Conservation (phyloP, 2,888 invertebrate genomes). For the Drosophila gaucha region DNA sequence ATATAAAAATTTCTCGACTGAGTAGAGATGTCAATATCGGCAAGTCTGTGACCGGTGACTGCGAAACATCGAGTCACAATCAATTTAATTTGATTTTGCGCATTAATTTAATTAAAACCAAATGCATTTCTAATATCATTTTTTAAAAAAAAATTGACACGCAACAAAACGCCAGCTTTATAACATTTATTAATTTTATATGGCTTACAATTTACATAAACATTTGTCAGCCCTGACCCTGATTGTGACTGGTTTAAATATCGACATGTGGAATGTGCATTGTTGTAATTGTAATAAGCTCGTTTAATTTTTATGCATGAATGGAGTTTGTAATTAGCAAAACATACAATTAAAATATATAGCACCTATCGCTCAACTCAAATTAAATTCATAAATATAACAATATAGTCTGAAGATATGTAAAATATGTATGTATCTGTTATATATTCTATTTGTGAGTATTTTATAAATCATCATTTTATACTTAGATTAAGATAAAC, state of each 20-base stretch:
- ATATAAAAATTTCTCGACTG: slow-evolving; percentile 23
- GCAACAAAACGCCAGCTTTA: background rate
- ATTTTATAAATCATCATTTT: background rate
- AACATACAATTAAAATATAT: background rate
- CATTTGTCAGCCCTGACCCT: slow-evolving; percentile 23
- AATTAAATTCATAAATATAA: background rate
- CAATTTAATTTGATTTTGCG: background rate
- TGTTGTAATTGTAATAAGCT: background rate
- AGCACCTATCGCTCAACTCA: background rate
- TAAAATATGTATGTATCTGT: background rate
- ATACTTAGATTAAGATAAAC: background rate
- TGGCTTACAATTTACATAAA: slow-evolving; percentile 7
- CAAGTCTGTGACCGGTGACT: slow-evolving; percentile 10
- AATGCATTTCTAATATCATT: slow-evolving; percentile 4
- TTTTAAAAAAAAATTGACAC: background rate
- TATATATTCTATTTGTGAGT: rapidly evolving
- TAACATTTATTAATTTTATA: slow-evolving; percentile 1
- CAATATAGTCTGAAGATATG: too few relatives aligned
- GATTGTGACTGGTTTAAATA: slow-evolving; percentile 9
- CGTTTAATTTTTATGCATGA: background rate
- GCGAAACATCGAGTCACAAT: slow-evolving; percentile 12
- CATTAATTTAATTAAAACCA: background rate
- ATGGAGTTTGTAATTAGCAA: slow-evolving; percentile 1
- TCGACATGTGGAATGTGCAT: slow-evolving; percentile 1
- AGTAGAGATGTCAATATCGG: slow-evolving; percentile 49